Evolutionary conservation across 2,888 invertebrate genomes (phyloP), one percentile per base, ranked within the genome.

Genomic region (Papilio elwesi): DNA sequence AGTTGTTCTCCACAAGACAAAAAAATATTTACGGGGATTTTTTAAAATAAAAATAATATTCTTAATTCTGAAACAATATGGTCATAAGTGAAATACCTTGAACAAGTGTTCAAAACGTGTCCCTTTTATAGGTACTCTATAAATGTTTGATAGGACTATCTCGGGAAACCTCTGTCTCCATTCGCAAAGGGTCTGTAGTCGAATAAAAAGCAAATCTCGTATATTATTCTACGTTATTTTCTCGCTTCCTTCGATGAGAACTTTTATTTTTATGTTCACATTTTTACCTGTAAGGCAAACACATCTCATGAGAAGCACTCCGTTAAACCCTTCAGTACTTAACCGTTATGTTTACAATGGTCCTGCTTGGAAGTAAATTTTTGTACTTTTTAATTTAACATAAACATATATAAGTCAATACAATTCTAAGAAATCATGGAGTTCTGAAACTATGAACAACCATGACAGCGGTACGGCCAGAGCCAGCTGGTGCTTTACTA

Each of bases 111-210:
- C 91, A 89, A 89, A 91, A 90, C 90, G 91, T 92, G 92, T 92
- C 90, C 59, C 90, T 92, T 92, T 93, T 91, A 88, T 90, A 90
- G 90, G 90, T 90, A 90, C 90, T 92, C 91, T 88, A 92, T 93
- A 93, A 93, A 93, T 92, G 92, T 93, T 93, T 92, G 92, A 93
- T 92, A 92, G 92, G 90, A 87, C 91, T 90, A 92, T 93, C 92
- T 89, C 92, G 91, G 91, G 88, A 92, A 92, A 93, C 92, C 93
- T 91, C 91, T 90, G 91, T 90, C 92, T 91, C 90, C 92, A 92
- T 92, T 92, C 91, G 86, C 84, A 87, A 87, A 93, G 93, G 93
- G 93, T 92, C 92, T 87, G 89, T 89, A 90, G 85, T 92, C 92
- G 92, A 93, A 93, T 93, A 93, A 93, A 93, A 92, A 90, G 87